Percentiles rank a stretch among this genome's conserved stretches.
Conservation (phyloP, 2,113 vertebrate species). For the Cyanistes caeruleus region DNA sequence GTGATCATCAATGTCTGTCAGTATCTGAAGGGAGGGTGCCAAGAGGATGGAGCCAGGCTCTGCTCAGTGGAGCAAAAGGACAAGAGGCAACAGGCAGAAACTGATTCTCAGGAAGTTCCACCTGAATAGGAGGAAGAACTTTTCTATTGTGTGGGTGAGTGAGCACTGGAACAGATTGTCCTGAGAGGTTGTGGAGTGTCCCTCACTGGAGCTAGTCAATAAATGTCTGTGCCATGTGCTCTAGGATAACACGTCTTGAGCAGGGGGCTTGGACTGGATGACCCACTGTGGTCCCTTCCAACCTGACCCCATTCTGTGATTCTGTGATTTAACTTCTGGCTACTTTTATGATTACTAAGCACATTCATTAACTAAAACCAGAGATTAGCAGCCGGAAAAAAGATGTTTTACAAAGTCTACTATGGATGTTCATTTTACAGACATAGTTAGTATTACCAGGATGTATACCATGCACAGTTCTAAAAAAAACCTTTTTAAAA, state of each 20-base stretch:
- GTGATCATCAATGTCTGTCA: neutral
- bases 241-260: neutral
- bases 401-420: neutral
- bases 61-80: neutral
- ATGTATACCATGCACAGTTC: neutral
- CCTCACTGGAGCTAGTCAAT: neutral
- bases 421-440: neutral
- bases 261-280: neutral
- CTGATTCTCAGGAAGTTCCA: neutral
- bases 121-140: neutral
- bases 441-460: neutral
- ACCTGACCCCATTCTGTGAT: neutral
- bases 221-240: neutral
- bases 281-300: neutral
- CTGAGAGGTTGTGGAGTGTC: neutral
- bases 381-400: neutral
- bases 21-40: neutral
- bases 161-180: neutral
- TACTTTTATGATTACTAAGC: neutral
- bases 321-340: neutral
- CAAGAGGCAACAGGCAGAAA: neutral
- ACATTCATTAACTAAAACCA: neutral
- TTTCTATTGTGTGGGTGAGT: fast-evolving
- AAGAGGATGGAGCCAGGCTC: no score
- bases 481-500: neutral